A percentile compares a stretch with the other conserved stretches of the same genome.
These are phyloP conservation scores for Virgularia gustaviana DNA, from an alignment of 92 coral and sea anemone genomes.

Conservation along the genomic window DNA sequence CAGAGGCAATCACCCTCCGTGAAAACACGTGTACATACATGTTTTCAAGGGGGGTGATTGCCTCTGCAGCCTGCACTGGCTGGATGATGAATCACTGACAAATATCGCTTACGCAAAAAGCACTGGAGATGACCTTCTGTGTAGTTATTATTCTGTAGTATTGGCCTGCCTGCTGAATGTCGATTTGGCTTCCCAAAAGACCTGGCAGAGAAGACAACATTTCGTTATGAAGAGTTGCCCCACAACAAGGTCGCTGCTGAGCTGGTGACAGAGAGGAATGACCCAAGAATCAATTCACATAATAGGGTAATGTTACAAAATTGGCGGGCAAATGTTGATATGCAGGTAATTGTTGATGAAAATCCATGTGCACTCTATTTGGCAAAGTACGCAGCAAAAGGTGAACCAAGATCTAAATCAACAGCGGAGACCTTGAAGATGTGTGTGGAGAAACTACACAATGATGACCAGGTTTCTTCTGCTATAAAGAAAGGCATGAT, in stretches of 20 bases:
- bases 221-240: conserved; percentile 42
- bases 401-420: too few species aligned
- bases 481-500: background rate
- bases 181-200: conserved; percentile 10
- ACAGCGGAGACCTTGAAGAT: background rate
- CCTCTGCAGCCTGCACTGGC: too few species aligned
- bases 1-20: too few species aligned
- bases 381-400: conserved; percentile 6
- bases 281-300: background rate
- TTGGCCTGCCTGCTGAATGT: too few species aligned
- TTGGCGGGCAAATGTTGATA: conserved; percentile 5
- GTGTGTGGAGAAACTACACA: background rate
- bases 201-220: conserved; percentile 37
- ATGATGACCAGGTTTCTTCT: background rate
- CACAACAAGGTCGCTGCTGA: background rate
- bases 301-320: background rate
- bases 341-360: conserved; percentile 5
- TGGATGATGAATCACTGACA: too few species aligned
- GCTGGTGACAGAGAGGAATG: background rate
- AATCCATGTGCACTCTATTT: background rate
- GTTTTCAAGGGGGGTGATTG: too few species aligned
- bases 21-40: too few species aligned
- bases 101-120: too few species aligned
- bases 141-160: too few species aligned
- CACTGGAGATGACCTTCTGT: too few species aligned